Evolutionary conservation across 2,888 invertebrate species (phyloP).

Genomic region (Pycnomerus fuliginosus): DNA sequence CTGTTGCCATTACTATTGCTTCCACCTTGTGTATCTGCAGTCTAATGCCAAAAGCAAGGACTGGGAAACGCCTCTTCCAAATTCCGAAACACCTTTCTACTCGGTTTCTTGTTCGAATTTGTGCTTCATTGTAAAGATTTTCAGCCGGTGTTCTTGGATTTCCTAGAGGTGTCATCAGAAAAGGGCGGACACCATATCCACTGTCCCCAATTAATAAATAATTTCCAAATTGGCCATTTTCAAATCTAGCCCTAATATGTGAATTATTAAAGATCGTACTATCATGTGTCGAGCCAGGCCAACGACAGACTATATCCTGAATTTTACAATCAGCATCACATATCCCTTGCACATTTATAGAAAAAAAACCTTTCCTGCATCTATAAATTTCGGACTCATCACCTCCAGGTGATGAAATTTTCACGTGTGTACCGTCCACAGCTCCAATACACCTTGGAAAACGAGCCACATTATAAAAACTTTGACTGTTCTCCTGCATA

Average conservation of each 20-base stretch:
- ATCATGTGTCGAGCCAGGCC: constrained; percentile 36
- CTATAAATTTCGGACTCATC: constrained; percentile 35
- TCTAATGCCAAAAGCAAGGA: constrained; percentile 23
- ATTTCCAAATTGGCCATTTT: constrained; percentile 21
- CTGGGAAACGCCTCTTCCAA: constrained; percentile 30
- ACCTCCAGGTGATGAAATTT: constrained; percentile 36
- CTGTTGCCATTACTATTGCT: constrained; percentile 26
- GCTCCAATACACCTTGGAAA: constrained; percentile 31
- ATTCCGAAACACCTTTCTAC: constrained; percentile 26
- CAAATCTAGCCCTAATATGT: constrained; percentile 28
- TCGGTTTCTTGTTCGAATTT: constrained; percentile 25
- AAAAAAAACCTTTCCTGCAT: constrained; percentile 35
- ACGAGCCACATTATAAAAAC: constrained; percentile 18
- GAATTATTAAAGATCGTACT: too few species aligned
- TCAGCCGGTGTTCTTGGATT: constrained; percentile 24
- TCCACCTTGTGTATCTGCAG: constrained; percentile 16
- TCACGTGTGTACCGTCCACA: constrained; percentile 38
- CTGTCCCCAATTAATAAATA: constrained; percentile 26
- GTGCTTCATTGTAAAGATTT: constrained; percentile 30
- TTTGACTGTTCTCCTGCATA: too few species aligned
- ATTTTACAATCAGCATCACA: constrained; percentile 29
- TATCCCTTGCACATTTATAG: constrained; percentile 34
- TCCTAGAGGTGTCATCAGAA: constrained; percentile 28
- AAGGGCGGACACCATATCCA: constrained; percentile 22
- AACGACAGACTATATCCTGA: constrained; percentile 33